These are phyloP conservation scores for Saturnia pavonia DNA, from an alignment of 2,888 invertebrate genomes.

Conservation along the genomic window DNA sequence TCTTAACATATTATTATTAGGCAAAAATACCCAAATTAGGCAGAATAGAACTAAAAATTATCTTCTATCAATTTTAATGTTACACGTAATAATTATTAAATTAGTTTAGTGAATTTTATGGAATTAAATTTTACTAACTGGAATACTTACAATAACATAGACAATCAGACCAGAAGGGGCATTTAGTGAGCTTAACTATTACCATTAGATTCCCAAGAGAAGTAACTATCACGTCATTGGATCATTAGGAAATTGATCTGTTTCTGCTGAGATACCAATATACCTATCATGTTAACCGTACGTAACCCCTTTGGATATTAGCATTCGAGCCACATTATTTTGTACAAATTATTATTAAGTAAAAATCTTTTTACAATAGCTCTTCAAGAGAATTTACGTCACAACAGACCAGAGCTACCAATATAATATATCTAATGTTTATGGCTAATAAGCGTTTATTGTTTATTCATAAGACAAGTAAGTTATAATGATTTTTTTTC, in stretches of 20 bases:
- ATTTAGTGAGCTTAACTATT: slow-evolving; percentile 31
- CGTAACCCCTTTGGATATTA: background rate
- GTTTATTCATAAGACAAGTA: too few relatives aligned
- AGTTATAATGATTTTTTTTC: too few relatives aligned
- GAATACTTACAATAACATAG: background rate
- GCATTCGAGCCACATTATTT: background rate
- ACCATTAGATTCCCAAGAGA: slow-evolving; percentile 64
- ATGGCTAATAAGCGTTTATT: too few relatives aligned
- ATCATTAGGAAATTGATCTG: slow-evolving; percentile 47
- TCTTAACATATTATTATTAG: background rate
- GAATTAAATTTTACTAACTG: background rate
- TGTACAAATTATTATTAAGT: background rate
- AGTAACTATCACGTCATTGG: slow-evolving; percentile 65
- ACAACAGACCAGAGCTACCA: too few relatives aligned
- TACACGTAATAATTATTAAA: background rate
- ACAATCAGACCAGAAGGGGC: background rate
- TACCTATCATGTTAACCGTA: background rate
- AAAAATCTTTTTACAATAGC: too few relatives aligned
- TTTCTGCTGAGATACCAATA: background rate
- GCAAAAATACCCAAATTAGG: background rate
- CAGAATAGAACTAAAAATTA: background rate
- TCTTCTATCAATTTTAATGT: background rate
- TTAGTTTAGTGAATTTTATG: background rate
- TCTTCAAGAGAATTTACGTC: too few relatives aligned
- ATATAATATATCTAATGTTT: too few relatives aligned